Evolutionary conservation across 2,113 vertebrate genomes (phyloP), one percentile per base, ranked within the genome.

Genomic region (Labrus mixtus): DNA sequence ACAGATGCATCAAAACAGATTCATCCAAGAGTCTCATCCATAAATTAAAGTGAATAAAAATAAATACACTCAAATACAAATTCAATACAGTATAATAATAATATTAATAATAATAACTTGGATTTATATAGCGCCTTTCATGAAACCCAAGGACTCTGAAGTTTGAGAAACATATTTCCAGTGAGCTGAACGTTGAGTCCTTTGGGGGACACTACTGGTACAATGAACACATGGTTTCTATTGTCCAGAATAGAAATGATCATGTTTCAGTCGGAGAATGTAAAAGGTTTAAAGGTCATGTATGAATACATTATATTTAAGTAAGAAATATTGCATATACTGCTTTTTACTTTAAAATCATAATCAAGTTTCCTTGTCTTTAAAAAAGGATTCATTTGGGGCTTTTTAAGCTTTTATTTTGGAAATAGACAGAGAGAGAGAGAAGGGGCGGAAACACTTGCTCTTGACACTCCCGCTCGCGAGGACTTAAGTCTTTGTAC

Each of bases 1-100:
- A 71, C 9, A 76, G 13, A 76, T 12, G 33, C 16, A n/a, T 57
- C n/a, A 33, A 39, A 65, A 66, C 39, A 25, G 29, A 73, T 6
- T 6, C 29, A 33, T 33, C 29, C 29, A 33, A 33, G 29, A 4
- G 29, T 33, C 68, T 41, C 46, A 61, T 23, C 29, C 45, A 33
- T 13, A 36, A 51, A 25, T 53, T 37, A 37, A 51, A 36, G 19
- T 23, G 17, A 15, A 65, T 45, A 10, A 62, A 19, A 8, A 64
- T 10, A 46, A 46, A 46, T 4, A 46, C 1, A 48, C 16, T 17
- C 16, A 48, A 17, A 15, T 17, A 7, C 6, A 48, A 48, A 48
- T 6, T 48, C 16, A n/a, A n/a, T 6, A 45, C 15, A 45, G 10
- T 45, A 5, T 15, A 15, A n/a, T n/a, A n/a, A n/a, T n/a, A n/a